These are phyloP conservation scores for Pygocentrus nattereri DNA, from an alignment of 2,797 vertebrate genomes.

Conservation along the genomic window DNA sequence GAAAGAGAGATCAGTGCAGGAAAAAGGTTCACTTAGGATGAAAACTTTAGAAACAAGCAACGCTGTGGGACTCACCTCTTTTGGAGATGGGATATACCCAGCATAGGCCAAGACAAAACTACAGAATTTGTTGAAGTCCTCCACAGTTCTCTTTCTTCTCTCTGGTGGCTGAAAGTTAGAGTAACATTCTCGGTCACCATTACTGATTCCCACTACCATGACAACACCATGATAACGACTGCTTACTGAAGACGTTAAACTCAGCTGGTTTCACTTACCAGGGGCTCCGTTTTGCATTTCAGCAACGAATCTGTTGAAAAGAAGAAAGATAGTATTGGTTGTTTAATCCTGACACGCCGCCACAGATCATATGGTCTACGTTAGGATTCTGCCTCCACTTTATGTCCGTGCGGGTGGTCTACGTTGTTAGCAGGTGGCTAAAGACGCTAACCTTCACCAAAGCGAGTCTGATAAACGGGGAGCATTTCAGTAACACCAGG, in stretches of 20 bases:
- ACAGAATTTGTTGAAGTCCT: constrained; percentile 96
- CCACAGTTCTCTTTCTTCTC: constrained; percentile 90
- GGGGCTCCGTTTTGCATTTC: constrained; percentile 83
- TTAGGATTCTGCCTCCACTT: background rate
- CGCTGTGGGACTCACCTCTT: constrained; percentile 80
- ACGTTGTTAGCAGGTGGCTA: constrained; percentile 9
- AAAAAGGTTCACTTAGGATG: background rate
- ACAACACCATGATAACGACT: background rate
- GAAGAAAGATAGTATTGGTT: background rate
- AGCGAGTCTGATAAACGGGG: no score
- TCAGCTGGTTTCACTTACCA: constrained; percentile 74
- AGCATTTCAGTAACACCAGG: background rate
- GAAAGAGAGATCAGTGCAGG: background rate
- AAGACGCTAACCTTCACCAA: background rate
- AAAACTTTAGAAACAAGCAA: background rate
- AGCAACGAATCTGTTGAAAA: constrained; percentile 81
- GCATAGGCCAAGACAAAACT: constrained; percentile 93
- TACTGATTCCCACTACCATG: background rate
- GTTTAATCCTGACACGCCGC: background rate
- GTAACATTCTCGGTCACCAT: constrained; percentile 10
- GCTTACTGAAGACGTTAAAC: constrained; percentile 5
- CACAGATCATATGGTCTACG: background rate
- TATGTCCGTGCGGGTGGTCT: background rate
- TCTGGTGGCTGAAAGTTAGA: constrained; percentile 82
- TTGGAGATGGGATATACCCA: constrained; percentile 90